Evolutionary conservation across 1,140 invertebrate species (phyloP), one percentile per base, ranked within the genome.

Genomic region (Diploscapter pachys): DNA sequence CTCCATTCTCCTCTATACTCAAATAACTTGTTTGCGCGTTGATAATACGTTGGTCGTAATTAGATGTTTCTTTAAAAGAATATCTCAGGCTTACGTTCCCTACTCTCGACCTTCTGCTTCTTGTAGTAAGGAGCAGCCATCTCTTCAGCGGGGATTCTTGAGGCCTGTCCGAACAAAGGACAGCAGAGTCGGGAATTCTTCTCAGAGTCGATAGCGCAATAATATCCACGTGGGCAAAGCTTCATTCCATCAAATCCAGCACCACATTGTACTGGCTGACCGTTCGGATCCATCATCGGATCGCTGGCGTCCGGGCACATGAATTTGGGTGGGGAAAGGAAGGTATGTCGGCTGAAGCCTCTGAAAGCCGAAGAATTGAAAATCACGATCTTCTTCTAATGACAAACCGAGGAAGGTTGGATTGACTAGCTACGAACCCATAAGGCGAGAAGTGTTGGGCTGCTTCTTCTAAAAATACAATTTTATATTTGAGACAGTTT

Each of bases 241-340:
- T 79, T 73, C 5, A 80, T 73, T 50, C 83, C 83, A 74, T 85
- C 83, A 55, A 81, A 77, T 52, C 83, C 83, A 50, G 83, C 67
- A 62, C 83, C 83, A 59, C 83, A 85, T 5, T 54, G 59, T 49
- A 76, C 48, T 63, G 80, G 57, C 67, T 80, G 56, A 8, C 82
- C 81, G 55, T 61, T 71, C 48, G 67, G 71, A 11, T 77, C 75
- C 51, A 75, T 73, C 56, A 85, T 65, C 52, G 83, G 75, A 70
- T 85, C 83, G 6, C 84, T 85, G 4, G 82, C 83, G 70, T 85
- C 83, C 13, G 83, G 82, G 71, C 83, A 85, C 63, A 84, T 80
- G 66, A 59, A 74, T 5, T 77, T 56, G 4, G 78, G 78, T 4
- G 75, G 63, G 4, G 63, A 78, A 48, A 63, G 54, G 76, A 69